phyloP scores from a whole-genome alignment of 2,797 vertebrate genomes.

The Alcedo quadribrachys region DNA sequence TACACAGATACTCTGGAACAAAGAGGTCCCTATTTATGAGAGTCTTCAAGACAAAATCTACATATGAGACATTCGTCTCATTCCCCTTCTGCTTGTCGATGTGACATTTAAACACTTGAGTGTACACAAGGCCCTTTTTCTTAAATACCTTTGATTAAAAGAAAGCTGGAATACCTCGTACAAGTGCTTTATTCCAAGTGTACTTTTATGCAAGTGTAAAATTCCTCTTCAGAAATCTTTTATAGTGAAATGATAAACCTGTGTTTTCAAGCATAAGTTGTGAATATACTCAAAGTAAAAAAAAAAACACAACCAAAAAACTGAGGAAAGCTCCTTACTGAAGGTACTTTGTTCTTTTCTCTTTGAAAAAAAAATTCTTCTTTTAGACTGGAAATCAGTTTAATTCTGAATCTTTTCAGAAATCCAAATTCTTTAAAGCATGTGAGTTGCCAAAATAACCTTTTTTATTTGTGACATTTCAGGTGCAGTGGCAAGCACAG shows the following conservation, averaged over 20 bases:
- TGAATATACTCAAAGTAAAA: not conserved
- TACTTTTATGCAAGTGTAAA: not conserved
- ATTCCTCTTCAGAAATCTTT: not conserved
- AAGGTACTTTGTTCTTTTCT: not conserved
- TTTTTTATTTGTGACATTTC: not conserved
- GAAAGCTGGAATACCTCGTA: not conserved
- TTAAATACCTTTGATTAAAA: slow-evolving; percentile 13
- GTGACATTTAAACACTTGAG: slow-evolving; percentile 18
- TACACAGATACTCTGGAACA: slow-evolving; percentile 18
- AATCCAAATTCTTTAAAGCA: not conserved
- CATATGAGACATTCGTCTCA: not conserved
- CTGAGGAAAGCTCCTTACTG: not conserved
- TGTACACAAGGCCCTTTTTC: not conserved
- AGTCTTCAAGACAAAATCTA: not conserved
- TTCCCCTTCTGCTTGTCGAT: slow-evolving; percentile 2
- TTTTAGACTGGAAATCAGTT: not conserved
- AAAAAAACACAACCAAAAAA: not conserved
- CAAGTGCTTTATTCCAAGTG: not conserved
- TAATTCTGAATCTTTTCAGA: not conserved
- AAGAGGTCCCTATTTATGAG: slow-evolving; percentile 42
- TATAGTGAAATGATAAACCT: slow-evolving; percentile 5
- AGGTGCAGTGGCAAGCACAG: slow-evolving; percentile 97
- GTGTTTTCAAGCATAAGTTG: not conserved
- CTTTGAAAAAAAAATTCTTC: not conserved
- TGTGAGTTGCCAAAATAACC: not conserved